Evolutionary conservation across 2,888 invertebrate species (phyloP).

Genomic region (Desoria tigrina): DNA sequence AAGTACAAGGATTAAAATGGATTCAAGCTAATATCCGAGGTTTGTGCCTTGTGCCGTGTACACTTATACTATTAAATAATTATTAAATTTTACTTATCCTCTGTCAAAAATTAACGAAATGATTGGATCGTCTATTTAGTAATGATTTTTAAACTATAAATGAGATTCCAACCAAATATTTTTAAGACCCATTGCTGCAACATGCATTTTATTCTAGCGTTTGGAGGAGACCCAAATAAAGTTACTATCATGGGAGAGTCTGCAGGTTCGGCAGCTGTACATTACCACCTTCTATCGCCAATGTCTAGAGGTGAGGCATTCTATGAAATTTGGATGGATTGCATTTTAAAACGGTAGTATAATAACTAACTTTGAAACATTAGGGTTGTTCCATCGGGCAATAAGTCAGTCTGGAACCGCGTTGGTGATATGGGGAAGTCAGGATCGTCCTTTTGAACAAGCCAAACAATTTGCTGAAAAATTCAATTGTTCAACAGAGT

Average conservation of each 20-base stretch:
- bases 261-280: constrained; percentile 27
- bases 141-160: too few species aligned
- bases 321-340: too few species aligned
- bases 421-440: constrained; percentile 32
- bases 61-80: too few species aligned
- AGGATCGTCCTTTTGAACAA: constrained; percentile 33
- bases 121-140: too few species aligned
- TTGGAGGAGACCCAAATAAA: constrained; percentile 31
- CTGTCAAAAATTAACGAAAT: too few species aligned
- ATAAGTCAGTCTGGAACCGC: constrained; percentile 41
- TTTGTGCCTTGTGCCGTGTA: too few species aligned
- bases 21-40: not conserved
- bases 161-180: too few species aligned
- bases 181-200: constrained; percentile 19
- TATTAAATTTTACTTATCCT: too few species aligned
- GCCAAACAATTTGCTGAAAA: constrained; percentile 26
- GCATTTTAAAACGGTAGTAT: not conserved
- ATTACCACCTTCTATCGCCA: constrained; percentile 25
- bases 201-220: too few species aligned
- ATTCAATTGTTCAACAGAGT: constrained; percentile 28
- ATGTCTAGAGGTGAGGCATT: constrained; percentile 26
- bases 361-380: too few species aligned
- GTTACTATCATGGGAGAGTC: constrained; percentile 32
- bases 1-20: constrained; percentile 26
- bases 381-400: constrained; percentile 33